A percentile compares a stretch with the other conserved stretches of the same genome.
These are phyloP conservation scores for Mellivora capensis DNA, from an alignment of 2,113 vertebrate genomes.

Conservation along the genomic window DNA sequence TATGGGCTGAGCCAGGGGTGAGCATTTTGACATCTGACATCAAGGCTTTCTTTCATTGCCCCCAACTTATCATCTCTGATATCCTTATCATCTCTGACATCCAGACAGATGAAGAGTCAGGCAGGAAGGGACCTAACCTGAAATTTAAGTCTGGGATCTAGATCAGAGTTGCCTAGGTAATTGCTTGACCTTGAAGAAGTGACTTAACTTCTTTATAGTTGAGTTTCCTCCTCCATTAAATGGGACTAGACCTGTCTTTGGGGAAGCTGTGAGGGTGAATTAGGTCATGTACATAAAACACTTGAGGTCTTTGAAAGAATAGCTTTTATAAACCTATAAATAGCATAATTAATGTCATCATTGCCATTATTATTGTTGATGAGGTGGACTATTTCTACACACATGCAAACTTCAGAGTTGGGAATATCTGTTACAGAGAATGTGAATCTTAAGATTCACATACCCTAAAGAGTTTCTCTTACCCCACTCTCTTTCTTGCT, in stretches of 20 bases:
- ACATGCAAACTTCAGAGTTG: slow-evolving; percentile 51
- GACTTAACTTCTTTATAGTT: slow-evolving; percentile 15
- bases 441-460: not conserved
- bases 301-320: slow-evolving; percentile 55
- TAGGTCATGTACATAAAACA: slow-evolving; percentile 70
- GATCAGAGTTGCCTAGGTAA: not conserved
- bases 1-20: not conserved
- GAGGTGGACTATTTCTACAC: slow-evolving; percentile 35
- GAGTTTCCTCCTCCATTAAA: slow-evolving; percentile 56
- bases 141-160: slow-evolving; percentile 14
- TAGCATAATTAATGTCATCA: slow-evolving; percentile 44
- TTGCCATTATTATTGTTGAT: slow-evolving; percentile 49
- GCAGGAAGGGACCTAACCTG: not conserved
- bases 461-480: not conserved
- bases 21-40: not conserved
- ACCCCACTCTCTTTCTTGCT: not conserved
- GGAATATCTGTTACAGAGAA: slow-evolving; percentile 43
- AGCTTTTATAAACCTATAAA: slow-evolving; percentile 63
- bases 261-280: slow-evolving; percentile 52
- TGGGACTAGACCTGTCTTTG: not conserved
- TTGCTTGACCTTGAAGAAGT: slow-evolving; percentile 31
- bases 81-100: not conserved
- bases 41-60: not conserved
- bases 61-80: not conserved
- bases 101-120: not conserved